Conservation (phyloP, 2,113 vertebrate genomes). For the Thymallus thymallus region DNA sequence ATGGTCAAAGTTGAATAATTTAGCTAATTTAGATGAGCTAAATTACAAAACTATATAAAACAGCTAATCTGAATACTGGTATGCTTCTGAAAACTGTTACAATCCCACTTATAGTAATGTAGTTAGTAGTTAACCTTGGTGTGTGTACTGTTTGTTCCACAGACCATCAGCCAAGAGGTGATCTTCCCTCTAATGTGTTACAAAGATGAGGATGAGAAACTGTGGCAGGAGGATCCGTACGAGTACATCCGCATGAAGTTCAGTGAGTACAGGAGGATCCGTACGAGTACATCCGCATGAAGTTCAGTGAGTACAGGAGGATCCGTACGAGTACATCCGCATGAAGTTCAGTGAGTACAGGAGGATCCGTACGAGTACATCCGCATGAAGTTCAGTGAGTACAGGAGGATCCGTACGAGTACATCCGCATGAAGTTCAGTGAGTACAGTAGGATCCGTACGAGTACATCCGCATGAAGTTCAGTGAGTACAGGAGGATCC, state of each 20-base stretch:
- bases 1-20: too few species aligned
- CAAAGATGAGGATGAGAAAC: conserved; percentile 95
- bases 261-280: conserved; percentile 94
- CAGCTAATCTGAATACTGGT: too few species aligned
- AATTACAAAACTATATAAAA: background rate
- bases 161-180: conserved; percentile 91
- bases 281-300: conserved; percentile 95
- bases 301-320: conserved; percentile 98
- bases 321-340: conserved; percentile 93
- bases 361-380: conserved; percentile 97
- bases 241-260: conserved; percentile 98
- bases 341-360: conserved; percentile 99
- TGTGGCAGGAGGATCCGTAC: conserved; percentile 95
- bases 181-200: conserved; percentile 98
- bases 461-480: conserved; percentile 98
- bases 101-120: too few species aligned
- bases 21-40: background rate
- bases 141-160: conserved; percentile 25
- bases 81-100: too few species aligned
- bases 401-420: conserved; percentile 95
- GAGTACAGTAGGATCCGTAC: conserved; percentile 93
- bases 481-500: conserved; percentile 97
- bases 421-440: conserved; percentile 98
- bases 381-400: conserved; percentile 97
- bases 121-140: background rate